Evolutionary conservation across 2,797 vertebrate genomes (phyloP), one percentile per base, ranked within the genome.

Genomic region (Gymnocypris eckloni): DNA sequence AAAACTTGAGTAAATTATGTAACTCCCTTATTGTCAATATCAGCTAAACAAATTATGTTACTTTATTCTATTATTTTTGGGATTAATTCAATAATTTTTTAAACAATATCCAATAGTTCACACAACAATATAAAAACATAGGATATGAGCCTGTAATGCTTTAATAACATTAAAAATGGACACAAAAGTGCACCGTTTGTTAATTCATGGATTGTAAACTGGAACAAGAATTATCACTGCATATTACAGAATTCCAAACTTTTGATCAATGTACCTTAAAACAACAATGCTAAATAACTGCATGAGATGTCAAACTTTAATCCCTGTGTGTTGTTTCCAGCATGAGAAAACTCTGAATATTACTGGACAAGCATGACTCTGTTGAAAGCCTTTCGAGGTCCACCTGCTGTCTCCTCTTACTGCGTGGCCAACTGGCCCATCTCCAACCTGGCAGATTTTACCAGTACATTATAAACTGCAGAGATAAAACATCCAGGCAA

Each of bases 381-480:
- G 79, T 48, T 66, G 59, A 78, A 79, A 83, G 71, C 71, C 39
- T 33, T 61, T 37, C 18, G 70, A 70, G 56, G 39, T 85, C 50
- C 61, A 84, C 78, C 70, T 72, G 59, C 82, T 86, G 25, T 71
- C 54, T 43, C 66, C 66, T 85, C 75, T 70, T n/a, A 45, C 18
- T 16, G 20, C 83, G 18, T 37, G 45, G 75, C 67, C 81, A 86
- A 82, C 70, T 52, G 52, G 43, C 69, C 33, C 43, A 16, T 73
- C 59, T 80, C 48, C 81, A 86, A 75, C 54, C 75, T 77, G 83
- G 56, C 76, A 84, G 75, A 84, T 84, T 86, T 76, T 83, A 83
- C 84, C 73, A 82, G 56, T 33, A 67, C 84, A 88, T 88, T 82
- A 76, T 84, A 81, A 52, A 50, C 79, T 81, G 75, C 86, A 87